phyloP scores from a whole-genome alignment of 2,888 invertebrate species.

The Danaus chrysippus region DNA sequence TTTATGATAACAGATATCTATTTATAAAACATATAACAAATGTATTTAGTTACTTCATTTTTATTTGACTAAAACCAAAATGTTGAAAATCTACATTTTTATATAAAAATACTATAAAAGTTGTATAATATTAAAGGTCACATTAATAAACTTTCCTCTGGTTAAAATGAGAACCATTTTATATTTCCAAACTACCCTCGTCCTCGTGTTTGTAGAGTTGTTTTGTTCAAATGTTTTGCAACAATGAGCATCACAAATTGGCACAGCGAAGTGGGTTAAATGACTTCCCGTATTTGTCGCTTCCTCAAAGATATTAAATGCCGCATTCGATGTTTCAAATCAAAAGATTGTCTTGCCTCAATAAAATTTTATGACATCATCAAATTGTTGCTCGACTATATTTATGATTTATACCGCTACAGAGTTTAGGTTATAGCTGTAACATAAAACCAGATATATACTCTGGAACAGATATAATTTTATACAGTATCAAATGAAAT shows the following conservation, averaged over 20 bases:
- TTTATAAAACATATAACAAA: no score
- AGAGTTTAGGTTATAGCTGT: constrained; percentile 1
- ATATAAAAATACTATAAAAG: no score
- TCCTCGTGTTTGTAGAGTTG: not conserved
- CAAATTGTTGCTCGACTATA: constrained; percentile 19
- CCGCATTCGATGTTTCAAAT: constrained; percentile 25
- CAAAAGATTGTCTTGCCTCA: constrained; percentile 21
- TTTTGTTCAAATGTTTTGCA: constrained; percentile 13
- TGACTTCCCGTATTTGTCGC: constrained; percentile 31
- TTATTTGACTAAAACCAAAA: no score
- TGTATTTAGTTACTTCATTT: no score
- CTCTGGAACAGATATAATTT: not conserved
- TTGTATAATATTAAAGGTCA: no score
- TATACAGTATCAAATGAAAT: no score
- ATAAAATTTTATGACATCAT: constrained; percentile 24
- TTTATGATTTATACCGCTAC: constrained; percentile 2
- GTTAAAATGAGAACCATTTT: not conserved
- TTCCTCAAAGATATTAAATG: constrained; percentile 31
- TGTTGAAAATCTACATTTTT: no score
- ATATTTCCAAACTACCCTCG: not conserved
- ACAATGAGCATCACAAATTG: constrained; percentile 27
- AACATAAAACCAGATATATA: not conserved
- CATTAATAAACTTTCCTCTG: no score
- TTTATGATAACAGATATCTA: no score
- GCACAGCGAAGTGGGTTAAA: constrained; percentile 29